Evolutionary conservation across 92 coral and sea anemone genomes (phyloP).

Genomic region (Zoanthus sociatus): DNA sequence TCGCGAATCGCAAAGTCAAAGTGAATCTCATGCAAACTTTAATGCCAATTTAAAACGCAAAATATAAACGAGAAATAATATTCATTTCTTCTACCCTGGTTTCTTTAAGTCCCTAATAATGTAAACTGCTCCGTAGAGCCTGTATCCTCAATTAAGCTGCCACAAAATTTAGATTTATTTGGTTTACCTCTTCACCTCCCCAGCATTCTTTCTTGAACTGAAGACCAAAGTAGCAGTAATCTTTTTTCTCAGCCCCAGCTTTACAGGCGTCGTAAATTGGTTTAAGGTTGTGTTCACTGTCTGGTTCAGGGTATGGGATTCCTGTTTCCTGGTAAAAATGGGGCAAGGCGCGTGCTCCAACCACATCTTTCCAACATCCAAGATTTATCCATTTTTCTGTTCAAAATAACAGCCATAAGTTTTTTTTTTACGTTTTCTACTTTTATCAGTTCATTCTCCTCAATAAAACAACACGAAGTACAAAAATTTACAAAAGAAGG

Average conservation of each 20-base stretch:
- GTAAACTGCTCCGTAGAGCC: too few relatives aligned
- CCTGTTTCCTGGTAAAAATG: constrained; percentile 30
- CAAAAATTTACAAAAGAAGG: too few relatives aligned
- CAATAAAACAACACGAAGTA: too few relatives aligned
- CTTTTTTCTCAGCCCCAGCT: constrained; percentile 49
- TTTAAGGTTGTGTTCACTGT: constrained; percentile 21
- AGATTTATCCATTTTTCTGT: constrained; percentile 38
- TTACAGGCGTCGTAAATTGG: constrained; percentile 44
- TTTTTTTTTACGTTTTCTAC: too few relatives aligned
- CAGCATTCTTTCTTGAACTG: constrained; percentile 60
- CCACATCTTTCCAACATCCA: constrained; percentile 36
- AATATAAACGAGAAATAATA: too few relatives aligned
- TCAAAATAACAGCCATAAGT: not conserved
- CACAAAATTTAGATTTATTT: not conserved
- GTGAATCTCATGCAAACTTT: too few relatives aligned
- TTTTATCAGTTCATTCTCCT: too few relatives aligned
- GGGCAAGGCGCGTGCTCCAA: constrained; percentile 33
- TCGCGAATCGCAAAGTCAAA: too few relatives aligned
- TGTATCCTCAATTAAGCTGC: too few relatives aligned
- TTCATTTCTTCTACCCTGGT: too few relatives aligned
- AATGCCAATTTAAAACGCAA: too few relatives aligned
- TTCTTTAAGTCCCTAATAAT: too few relatives aligned
- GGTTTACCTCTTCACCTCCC: constrained; percentile 53
- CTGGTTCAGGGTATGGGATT: constrained; percentile 29
- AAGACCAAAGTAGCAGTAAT: constrained; percentile 54